These are phyloP conservation scores for Cryptotis parvus DNA, from an alignment of 2,113 vertebrate species.

Conservation along the genomic window DNA sequence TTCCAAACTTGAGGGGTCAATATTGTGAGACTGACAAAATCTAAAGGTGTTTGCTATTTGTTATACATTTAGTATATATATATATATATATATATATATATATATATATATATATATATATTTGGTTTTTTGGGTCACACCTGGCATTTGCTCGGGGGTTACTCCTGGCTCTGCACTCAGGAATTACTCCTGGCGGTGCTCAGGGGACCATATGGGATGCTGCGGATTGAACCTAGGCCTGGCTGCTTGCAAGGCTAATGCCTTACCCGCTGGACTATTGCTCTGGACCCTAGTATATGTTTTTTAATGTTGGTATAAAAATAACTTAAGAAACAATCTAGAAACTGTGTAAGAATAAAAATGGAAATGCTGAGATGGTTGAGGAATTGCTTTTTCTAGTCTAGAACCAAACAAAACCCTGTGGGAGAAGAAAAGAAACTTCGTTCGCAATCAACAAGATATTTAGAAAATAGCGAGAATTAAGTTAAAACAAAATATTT, in stretches of 20 bases:
- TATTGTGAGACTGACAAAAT: slow-evolving; percentile 14
- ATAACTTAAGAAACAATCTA: not conserved
- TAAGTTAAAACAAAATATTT: not conserved
- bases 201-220: too few species aligned
- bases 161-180: too few species aligned
- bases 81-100: too few species aligned
- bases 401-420: not conserved
- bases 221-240: too few species aligned
- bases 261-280: too few species aligned
- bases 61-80: not conserved
- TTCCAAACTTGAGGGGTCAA: slow-evolving; percentile 61
- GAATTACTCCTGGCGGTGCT: too few species aligned
- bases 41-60: not conserved
- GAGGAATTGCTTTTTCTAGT: slow-evolving; percentile 9
- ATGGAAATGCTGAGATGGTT: not conserved
- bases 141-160: too few species aligned
- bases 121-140: too few species aligned
- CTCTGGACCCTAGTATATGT: too few species aligned
- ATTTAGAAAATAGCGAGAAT: not conserved
- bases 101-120: too few species aligned
- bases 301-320: not conserved
- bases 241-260: too few species aligned
- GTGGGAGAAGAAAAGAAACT: not conserved
- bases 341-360: not conserved
- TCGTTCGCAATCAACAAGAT: not conserved